Percentiles rank a stretch among this genome's conserved stretches.
These are phyloP conservation scores for Ameiurus melas DNA, from an alignment of 2,113 vertebrate genomes.

Conservation along the genomic window DNA sequence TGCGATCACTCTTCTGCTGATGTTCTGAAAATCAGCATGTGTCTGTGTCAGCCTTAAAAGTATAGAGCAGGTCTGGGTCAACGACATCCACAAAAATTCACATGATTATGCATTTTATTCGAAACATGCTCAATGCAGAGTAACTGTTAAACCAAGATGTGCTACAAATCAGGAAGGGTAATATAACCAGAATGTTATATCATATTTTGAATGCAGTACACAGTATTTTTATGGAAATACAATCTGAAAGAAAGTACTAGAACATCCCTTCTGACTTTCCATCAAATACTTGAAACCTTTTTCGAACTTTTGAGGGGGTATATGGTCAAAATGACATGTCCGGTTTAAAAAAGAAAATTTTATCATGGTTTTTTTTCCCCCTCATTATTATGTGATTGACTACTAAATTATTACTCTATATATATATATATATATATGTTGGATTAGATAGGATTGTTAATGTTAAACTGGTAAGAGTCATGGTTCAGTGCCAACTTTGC, in stretches of 20 bases:
- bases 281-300: not conserved
- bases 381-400: no score
- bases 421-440: no score
- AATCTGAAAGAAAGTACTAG: not conserved
- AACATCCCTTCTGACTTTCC: not conserved
- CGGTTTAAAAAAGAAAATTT: no score
- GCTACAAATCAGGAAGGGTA: not conserved
- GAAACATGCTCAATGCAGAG: not conserved
- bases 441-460: not conserved
- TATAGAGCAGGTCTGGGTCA: constrained; percentile 12
- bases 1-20: constrained; percentile 44
- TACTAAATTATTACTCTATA: no score
- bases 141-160: not conserved
- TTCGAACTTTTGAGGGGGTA: not conserved
- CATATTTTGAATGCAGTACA: not conserved
- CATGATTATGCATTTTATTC: constrained; percentile 8
- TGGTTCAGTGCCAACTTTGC: not conserved
- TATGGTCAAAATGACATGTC: not conserved
- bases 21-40: constrained; percentile 37
- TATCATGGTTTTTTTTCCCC: no score
- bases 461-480: not conserved
- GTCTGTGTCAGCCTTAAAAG: constrained; percentile 36
- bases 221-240: not conserved
- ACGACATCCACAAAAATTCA: constrained; percentile 18
- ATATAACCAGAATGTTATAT: no score